A percentile compares a stretch with the other conserved stretches of the same genome.
Conservation (phyloP, 2,888 invertebrate genomes). For the Amorpha juglandis region DNA sequence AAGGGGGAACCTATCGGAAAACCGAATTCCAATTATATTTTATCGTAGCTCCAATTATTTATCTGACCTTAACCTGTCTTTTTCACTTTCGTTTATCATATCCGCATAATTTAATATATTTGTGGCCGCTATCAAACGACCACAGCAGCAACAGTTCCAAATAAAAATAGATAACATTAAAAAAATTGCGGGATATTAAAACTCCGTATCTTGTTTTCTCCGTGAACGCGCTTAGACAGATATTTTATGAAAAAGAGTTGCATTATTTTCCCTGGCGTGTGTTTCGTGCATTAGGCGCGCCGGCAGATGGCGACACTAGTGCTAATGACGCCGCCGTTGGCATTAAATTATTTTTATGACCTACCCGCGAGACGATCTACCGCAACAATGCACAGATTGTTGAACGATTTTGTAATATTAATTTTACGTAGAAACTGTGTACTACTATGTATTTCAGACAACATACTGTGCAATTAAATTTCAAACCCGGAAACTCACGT, state of each 20-base stretch:
- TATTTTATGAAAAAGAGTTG: constrained; percentile 31
- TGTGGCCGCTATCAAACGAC: no score
- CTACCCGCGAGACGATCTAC: constrained; percentile 55
- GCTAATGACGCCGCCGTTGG: constrained; percentile 71
- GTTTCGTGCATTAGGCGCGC: constrained; percentile 45
- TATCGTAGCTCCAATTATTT: no score
- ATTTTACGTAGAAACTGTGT: no score
- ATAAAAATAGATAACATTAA: neutral
- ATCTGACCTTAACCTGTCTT: no score
- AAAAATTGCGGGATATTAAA: neutral
- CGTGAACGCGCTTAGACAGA: constrained; percentile 31
- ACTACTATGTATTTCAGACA: no score
- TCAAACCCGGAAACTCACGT: no score
- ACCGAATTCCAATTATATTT: no score
- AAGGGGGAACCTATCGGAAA: no score
- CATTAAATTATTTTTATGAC: constrained; percentile 81
- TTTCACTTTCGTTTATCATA: no score
- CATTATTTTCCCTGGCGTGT: constrained; percentile 38
- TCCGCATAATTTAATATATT: no score
- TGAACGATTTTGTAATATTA: neutral
- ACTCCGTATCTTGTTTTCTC: constrained; percentile 30
- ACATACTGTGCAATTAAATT: no score
- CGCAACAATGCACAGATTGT: constrained; percentile 25
- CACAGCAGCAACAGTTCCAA: no score
- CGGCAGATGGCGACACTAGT: constrained; percentile 64